phyloP scores from a whole-genome alignment of 2,888 invertebrate species.

The Watsonalla cultraria region DNA sequence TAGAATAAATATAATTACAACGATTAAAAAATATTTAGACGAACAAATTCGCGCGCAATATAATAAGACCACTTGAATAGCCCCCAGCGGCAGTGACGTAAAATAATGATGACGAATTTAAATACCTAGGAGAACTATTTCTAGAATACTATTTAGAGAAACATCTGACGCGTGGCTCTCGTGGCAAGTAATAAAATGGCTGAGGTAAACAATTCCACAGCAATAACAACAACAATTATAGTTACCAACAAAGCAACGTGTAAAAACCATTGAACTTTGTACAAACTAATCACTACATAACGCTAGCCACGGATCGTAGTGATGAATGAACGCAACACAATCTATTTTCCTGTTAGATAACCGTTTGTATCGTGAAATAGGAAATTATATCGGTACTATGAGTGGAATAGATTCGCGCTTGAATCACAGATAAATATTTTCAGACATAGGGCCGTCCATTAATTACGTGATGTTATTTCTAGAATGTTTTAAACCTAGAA shows the following conservation, averaged over 20 bases:
- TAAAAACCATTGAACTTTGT: constrained; percentile 1
- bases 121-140: too few species aligned
- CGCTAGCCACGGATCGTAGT: background rate
- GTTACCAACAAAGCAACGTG: background rate
- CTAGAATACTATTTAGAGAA: too few species aligned
- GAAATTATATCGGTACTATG: background rate
- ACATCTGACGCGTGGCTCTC: background rate
- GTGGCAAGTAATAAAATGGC: background rate
- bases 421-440: too few species aligned
- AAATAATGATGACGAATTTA: too few species aligned
- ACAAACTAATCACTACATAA: background rate
- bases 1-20: too few species aligned
- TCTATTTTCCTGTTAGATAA: constrained; percentile 1
- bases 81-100: too few species aligned
- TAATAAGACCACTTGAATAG: too few species aligned
- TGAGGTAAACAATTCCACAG: background rate
- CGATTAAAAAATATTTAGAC: too few species aligned
- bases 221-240: background rate
- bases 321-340: background rate
- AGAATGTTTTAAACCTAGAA: too few species aligned
- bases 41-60: too few species aligned
- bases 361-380: background rate
- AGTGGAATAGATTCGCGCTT: background rate
- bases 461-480: too few species aligned
- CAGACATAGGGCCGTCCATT: too few species aligned